Evolutionary conservation across 2,113 vertebrate species (phyloP).

Genomic region (Loxodonta africana): DNA sequence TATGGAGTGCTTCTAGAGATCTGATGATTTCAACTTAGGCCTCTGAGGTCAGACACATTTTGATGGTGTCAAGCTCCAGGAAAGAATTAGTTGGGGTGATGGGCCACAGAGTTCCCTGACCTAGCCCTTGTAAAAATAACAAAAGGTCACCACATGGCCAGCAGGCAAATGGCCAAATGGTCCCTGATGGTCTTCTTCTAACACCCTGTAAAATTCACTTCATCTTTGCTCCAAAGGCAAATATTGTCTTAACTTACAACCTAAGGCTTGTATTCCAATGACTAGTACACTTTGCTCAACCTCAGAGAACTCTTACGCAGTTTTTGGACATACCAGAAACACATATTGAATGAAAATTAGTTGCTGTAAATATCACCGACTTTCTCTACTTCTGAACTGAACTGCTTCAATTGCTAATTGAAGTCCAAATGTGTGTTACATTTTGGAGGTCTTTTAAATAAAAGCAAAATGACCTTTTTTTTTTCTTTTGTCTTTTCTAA

Average conservation of each 20-base stretch:
- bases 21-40: neutral
- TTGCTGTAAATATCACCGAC: neutral
- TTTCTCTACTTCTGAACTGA: neutral
- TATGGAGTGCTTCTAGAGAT: slow-evolving; percentile 25
- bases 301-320: neutral
- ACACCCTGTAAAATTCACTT: slow-evolving; percentile 23
- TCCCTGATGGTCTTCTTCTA: slow-evolving; percentile 36
- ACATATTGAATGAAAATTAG: neutral
- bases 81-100: neutral
- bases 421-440: neutral
- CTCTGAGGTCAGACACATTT: neutral
- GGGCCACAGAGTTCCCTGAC: neutral
- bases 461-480: neutral
- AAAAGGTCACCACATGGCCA: slow-evolving; percentile 51
- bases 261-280: neutral
- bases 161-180: slow-evolving; percentile 37
- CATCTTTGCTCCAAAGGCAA: slow-evolving; percentile 53
- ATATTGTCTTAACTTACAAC: slow-evolving; percentile 59
- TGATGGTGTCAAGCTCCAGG: slow-evolving; percentile 5
- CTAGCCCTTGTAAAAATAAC: neutral
- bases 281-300: neutral
- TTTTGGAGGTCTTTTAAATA: neutral
- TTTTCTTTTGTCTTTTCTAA: neutral
- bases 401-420: neutral
- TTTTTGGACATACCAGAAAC: neutral